phyloP scores from a whole-genome alignment of 2,797 vertebrate species.

The Thunnus albacares region DNA sequence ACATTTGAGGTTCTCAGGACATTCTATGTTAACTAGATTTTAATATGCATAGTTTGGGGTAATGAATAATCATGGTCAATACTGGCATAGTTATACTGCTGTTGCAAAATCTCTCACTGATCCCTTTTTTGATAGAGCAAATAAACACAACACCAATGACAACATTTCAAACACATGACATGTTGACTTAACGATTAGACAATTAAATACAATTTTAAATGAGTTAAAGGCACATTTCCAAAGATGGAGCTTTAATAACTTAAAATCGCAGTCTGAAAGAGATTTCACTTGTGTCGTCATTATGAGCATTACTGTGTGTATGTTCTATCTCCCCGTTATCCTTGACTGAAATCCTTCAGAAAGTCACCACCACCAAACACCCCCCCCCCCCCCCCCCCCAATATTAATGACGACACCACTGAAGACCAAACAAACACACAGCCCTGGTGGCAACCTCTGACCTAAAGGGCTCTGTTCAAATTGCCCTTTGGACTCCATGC shows the following conservation, averaged over 20 bases:
- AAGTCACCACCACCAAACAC: not conserved
- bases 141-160: too few species aligned
- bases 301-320: not conserved
- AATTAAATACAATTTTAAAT: too few species aligned
- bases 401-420: constrained; percentile 68
- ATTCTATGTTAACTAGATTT: too few species aligned
- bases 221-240: too few species aligned
- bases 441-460: constrained; percentile 76
- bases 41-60: too few species aligned
- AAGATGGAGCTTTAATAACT: not conserved
- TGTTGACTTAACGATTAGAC: too few species aligned
- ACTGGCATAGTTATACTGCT: too few species aligned
- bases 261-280: not conserved
- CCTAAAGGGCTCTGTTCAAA: constrained; percentile 68
- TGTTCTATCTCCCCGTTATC: not conserved
- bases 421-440: constrained; percentile 75
- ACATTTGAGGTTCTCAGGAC: too few species aligned
- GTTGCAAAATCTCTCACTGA: too few species aligned
- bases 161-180: too few species aligned
- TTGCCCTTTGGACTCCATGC: constrained; percentile 71
- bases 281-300: not conserved
- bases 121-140: too few species aligned
- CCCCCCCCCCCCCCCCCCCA: not conserved
- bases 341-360: not conserved
- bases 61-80: too few species aligned